These are phyloP conservation scores for Hydrotaea diabolus DNA, from an alignment of 2,888 invertebrate genomes.

Conservation along the genomic window DNA sequence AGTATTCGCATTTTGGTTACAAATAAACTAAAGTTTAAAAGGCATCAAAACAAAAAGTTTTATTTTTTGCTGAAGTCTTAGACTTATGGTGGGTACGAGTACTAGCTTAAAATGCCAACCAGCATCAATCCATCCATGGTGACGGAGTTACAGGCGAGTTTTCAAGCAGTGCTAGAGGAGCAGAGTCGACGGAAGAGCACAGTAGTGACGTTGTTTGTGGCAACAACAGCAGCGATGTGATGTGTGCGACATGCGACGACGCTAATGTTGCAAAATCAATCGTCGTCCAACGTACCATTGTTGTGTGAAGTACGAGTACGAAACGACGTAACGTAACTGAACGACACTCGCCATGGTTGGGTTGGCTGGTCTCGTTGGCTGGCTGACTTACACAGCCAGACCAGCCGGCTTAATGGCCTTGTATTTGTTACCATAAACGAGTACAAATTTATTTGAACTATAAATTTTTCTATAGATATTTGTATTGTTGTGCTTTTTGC, in stretches of 20 bases:
- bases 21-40: constrained; percentile 63
- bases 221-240: background rate
- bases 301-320: constrained; percentile 14
- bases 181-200: background rate
- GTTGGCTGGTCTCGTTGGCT: background rate
- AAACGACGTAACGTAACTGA: background rate
- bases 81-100: background rate
- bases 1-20: constrained; percentile 55
- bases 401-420: constrained; percentile 64
- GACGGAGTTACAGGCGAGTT: constrained; percentile 41
- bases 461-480: constrained; percentile 34
- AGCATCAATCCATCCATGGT: constrained; percentile 7
- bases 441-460: constrained; percentile 65
- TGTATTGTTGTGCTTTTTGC: constrained; percentile 19
- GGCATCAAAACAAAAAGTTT: constrained; percentile 35
- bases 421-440: constrained; percentile 61
- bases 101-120: constrained; percentile 49
- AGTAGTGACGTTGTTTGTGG: background rate
- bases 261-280: constrained; percentile 51
- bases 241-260: constrained; percentile 18
- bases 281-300: constrained; percentile 38
- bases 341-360: background rate
- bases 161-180: background rate
- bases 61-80: background rate
- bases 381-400: background rate